These are phyloP conservation scores for Chydorus sphaericus DNA, from an alignment of 2,888 invertebrate genomes.

Conservation along the genomic window DNA sequence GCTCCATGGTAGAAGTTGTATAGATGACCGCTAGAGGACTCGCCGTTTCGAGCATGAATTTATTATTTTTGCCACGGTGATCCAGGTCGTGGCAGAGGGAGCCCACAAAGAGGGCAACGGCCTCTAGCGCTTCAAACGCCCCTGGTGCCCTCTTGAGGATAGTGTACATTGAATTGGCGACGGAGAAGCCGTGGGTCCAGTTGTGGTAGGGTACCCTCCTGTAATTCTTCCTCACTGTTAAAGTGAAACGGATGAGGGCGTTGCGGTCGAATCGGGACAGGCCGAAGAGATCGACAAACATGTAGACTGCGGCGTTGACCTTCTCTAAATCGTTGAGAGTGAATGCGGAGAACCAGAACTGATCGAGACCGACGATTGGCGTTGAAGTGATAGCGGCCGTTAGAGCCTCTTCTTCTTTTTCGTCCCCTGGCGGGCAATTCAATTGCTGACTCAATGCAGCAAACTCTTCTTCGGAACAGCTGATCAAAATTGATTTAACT, in stretches of 20 bases:
- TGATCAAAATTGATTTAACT: no score
- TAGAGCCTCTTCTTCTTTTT: neutral
- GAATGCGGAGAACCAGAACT: constrained; percentile 56
- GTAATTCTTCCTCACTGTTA: constrained; percentile 74
- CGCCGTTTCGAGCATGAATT: constrained; percentile 50
- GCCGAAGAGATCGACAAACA: constrained; percentile 61
- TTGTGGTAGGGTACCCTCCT: constrained; percentile 72
- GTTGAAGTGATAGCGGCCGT: constrained; percentile 8
- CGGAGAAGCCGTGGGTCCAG: constrained; percentile 76
- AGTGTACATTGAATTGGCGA: constrained; percentile 67
- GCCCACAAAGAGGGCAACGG: constrained; percentile 59
- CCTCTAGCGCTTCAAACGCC: constrained; percentile 44
- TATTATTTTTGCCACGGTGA: constrained; percentile 72
- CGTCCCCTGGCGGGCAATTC: neutral
- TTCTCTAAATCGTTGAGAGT: constrained; percentile 52
- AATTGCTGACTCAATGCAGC: constrained; percentile 17
- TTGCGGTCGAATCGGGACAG: constrained; percentile 47
- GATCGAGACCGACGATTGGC: constrained; percentile 6
- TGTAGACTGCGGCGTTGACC: constrained; percentile 52
- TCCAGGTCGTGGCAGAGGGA: constrained; percentile 74
- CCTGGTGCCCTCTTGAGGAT: constrained; percentile 45
- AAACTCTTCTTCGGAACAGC: constrained; percentile 57
- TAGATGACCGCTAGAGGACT: constrained; percentile 52
- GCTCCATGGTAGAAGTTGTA: constrained; percentile 91
- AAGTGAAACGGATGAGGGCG: constrained; percentile 51